Evolutionary conservation across 2,888 invertebrate genomes (phyloP).

Genomic region (Digitonthophagus gazella): DNA sequence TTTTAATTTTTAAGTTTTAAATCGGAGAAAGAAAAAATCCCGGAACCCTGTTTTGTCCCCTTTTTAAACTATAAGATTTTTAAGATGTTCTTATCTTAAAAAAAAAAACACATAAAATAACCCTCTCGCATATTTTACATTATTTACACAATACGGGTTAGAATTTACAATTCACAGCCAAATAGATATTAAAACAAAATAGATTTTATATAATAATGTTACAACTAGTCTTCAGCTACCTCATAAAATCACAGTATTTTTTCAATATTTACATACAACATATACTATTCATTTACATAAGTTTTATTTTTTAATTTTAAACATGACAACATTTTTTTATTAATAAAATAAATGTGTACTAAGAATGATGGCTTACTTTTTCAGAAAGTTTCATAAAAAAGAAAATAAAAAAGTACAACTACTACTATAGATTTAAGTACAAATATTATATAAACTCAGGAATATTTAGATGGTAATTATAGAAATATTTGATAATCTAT

Average conservation of each 20-base stretch:
- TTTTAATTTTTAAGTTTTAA: not conserved
- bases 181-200: not conserved
- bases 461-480: not conserved
- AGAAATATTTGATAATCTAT: not conserved
- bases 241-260: not conserved
- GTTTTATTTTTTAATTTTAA: not conserved
- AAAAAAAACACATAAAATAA: too few species aligned
- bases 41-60: not conserved
- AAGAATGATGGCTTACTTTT: not conserved
- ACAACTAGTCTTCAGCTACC: not conserved
- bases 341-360: not conserved
- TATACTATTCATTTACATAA: not conserved
- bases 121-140: not conserved
- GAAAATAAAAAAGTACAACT: not conserved
- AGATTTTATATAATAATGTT: not conserved
- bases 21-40: not conserved
- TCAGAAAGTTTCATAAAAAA: too few species aligned
- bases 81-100: too few species aligned
- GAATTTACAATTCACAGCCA: not conserved
- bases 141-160: not conserved
- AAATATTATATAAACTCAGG: not conserved
- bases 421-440: not conserved
- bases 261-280: not conserved
- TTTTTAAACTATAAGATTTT: too few species aligned
- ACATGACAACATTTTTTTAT: not conserved